These are phyloP conservation scores for Siderastrea radians DNA, from an alignment of 92 coral and sea anemone species.

Conservation along the genomic window DNA sequence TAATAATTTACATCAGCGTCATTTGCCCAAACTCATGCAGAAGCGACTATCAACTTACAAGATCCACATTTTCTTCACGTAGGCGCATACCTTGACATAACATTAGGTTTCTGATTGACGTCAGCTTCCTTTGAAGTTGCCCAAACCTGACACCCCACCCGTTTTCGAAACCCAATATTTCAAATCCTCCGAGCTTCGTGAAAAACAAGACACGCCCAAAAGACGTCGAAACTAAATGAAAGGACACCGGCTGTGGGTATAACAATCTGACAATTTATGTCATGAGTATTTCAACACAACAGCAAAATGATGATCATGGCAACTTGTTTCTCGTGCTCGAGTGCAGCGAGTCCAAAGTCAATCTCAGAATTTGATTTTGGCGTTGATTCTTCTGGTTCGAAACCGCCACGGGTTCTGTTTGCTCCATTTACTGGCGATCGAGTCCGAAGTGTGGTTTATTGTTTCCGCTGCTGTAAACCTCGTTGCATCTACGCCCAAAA, in stretches of 20 bases:
- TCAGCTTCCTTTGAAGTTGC: no score
- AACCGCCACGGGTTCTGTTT: slow-evolving; percentile 9
- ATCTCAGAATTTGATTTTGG: slow-evolving; percentile 11
- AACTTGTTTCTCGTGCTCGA: slow-evolving; percentile 12
- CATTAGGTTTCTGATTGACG: no score
- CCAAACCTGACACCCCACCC: no score
- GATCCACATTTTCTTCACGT: no score
- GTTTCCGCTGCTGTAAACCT: slow-evolving; percentile 84
- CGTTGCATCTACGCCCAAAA: slow-evolving; percentile 78
- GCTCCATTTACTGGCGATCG: slow-evolving; percentile 70
- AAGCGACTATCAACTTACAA: no score
- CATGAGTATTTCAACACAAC: not conserved
- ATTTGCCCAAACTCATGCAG: no score
- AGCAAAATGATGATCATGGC: slow-evolving; percentile 4
- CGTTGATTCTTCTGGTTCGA: not conserved
- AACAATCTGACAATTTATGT: not conserved
- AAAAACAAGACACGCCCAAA: not conserved
- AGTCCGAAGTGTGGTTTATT: slow-evolving; percentile 62
- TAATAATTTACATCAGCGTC: no score
- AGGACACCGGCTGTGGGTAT: not conserved
- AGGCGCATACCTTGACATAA: no score
- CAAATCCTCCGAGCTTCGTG: not conserved
- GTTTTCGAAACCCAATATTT: no score
- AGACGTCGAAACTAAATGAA: not conserved
- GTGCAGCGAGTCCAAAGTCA: slow-evolving; percentile 10